These are phyloP conservation scores for Dolichotis patagonum DNA, from an alignment of 2,113 vertebrate species.

Conservation along the genomic window DNA sequence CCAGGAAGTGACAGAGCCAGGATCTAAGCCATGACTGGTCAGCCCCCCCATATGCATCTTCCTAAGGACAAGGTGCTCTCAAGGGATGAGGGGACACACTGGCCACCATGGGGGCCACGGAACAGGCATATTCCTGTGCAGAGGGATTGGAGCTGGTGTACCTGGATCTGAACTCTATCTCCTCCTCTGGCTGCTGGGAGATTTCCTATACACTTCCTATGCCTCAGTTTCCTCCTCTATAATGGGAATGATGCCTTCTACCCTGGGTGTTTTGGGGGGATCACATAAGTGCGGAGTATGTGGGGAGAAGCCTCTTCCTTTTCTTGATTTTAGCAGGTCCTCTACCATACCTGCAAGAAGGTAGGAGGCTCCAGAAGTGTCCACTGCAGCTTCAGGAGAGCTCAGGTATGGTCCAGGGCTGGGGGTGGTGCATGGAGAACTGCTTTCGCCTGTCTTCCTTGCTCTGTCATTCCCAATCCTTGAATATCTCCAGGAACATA, in stretches of 20 bases:
- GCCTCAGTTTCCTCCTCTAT: not conserved
- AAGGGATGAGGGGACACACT: not conserved
- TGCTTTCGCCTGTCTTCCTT: fast-evolving
- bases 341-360: not conserved
- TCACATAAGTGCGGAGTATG: not conserved
- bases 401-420: not conserved
- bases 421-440: not conserved
- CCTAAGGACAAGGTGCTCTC: not conserved
- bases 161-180: not conserved
- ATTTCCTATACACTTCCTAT: too few relatives aligned
- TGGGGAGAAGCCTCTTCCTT: not conserved
- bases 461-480: not conserved
- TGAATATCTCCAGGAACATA: not conserved
- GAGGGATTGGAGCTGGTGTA: too few relatives aligned
- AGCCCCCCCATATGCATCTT: not conserved
- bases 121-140: not conserved
- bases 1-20: too few relatives aligned
- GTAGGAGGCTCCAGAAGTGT: not conserved
- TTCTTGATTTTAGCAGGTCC: not conserved
- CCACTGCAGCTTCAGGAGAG: not conserved
- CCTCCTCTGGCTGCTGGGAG: not conserved
- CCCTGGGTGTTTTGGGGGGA: not conserved
- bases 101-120: not conserved
- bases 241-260: not conserved
- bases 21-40: not conserved